phyloP scores from a whole-genome alignment of 1,140 invertebrate genomes.

The Zaprionus tsacasi region DNA sequence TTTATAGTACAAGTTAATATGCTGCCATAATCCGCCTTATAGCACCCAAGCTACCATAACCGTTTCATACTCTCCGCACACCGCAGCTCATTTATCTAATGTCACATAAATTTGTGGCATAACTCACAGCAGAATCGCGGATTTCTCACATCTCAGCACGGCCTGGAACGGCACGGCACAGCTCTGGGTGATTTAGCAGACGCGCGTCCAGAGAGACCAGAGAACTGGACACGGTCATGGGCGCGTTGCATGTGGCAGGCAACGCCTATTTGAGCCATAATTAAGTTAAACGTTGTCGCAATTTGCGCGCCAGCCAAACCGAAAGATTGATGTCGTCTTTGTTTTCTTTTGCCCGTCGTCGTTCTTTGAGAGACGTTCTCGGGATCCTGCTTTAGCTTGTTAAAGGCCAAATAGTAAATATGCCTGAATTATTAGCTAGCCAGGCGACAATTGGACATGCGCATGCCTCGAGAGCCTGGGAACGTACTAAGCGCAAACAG shows the following conservation, averaged over 20 bases:
- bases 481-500: slow-evolving; percentile 32
- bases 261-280: slow-evolving; percentile 80
- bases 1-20: background rate
- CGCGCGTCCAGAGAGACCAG: background rate
- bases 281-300: slow-evolving; percentile 83
- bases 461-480: slow-evolving; percentile 63
- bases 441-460: slow-evolving; percentile 69
- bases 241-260: slow-evolving; percentile 57
- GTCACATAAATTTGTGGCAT: slow-evolving; percentile 47
- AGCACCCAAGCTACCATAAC: background rate
- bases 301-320: slow-evolving; percentile 66
- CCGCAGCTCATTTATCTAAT: slow-evolving; percentile 35
- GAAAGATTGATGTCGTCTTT: slow-evolving; percentile 79
- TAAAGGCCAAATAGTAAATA: slow-evolving; percentile 72
- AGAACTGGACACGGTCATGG: slow-evolving; percentile 61
- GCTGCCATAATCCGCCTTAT: background rate
- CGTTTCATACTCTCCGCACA: background rate
- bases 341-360: slow-evolving; percentile 42
- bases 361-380: background rate
- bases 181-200: slow-evolving; percentile 10
- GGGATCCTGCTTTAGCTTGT: slow-evolving; percentile 50
- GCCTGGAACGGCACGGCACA: background rate
- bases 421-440: slow-evolving; percentile 74
- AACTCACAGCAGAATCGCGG: slow-evolving; percentile 8
- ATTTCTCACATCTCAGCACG: slow-evolving; percentile 18